Conservation (phyloP, 1,140 invertebrate genomes). For the Drosophila burlai region DNA sequence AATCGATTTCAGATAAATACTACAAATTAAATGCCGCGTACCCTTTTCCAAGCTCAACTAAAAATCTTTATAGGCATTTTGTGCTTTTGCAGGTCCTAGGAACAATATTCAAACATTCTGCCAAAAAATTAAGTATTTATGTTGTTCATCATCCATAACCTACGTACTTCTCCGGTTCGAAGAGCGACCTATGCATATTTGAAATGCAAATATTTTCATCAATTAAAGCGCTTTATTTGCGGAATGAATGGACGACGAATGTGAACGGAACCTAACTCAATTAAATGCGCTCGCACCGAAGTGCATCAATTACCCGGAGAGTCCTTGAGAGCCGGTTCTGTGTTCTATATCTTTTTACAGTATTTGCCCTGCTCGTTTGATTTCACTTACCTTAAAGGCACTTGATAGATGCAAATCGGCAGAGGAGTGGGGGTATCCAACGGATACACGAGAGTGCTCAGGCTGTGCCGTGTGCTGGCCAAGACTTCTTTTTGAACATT, state of each 20-base stretch:
- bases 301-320: conserved; percentile 43
- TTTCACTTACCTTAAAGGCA: conserved; percentile 58
- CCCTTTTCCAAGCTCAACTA: neutral
- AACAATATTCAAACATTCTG: neutral
- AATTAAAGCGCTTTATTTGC: conserved; percentile 42
- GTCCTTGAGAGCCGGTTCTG: conserved; percentile 38
- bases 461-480: neutral
- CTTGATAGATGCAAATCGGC: conserved; percentile 62
- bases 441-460: conserved; percentile 7
- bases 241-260: conserved; percentile 31
- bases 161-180: conserved; percentile 12
- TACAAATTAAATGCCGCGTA: neutral
- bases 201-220: conserved; percentile 44
- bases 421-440: conserved; percentile 12
- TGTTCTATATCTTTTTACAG: conserved; percentile 1
- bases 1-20: neutral
- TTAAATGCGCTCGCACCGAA: conserved; percentile 38
- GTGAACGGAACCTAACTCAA: conserved; percentile 27
- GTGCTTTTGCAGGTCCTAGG: neutral
- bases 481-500: conserved; percentile 56
- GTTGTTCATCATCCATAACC: conserved; percentile 26
- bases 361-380: conserved; percentile 12
- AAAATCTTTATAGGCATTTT: neutral
- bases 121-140: neutral
- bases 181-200: conserved; percentile 27